Evolutionary conservation across 2,113 vertebrate species (phyloP), one percentile per base, ranked within the genome.

Genomic region (Centropus unirufus): DNA sequence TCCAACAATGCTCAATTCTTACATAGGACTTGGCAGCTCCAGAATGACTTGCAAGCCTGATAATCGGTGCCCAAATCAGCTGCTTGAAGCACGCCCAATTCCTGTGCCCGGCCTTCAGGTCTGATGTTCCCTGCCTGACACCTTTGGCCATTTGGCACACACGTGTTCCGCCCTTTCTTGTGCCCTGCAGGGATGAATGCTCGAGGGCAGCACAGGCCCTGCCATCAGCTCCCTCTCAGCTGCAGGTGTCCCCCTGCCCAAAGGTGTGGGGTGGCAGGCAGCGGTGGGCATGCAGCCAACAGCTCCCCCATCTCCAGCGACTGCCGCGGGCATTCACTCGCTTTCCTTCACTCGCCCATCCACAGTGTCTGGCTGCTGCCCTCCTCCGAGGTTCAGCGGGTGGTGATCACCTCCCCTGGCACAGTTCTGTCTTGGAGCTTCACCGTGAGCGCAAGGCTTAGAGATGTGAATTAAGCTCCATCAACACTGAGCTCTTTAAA

Each of bases 141-240:
- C 49, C 6, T 49, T 49, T 57, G 49, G 64, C 72, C 51, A 47
- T 3, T 26, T 0, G 1, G 1, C 47, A 39, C 21, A 32, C 0
- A 7, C 5, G 2, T 2, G 13, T 10, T 20, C 49, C 57, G 79
- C 49, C 40, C 34, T 30, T 34, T 9, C 55, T 14, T 14, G 13
- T 30, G 63, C 63, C 34, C 63, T 27, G 34, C 47, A 26, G 57
- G 49, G 40, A 18, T 4, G 8, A 32, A 55, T 6, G 30, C 42
- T 44, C 1, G 0, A 44, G 52, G 44, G 39, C 5, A 30, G 49
- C 72, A 22, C 40, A 26, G 63, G 24, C 62, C 40, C 63, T 40
- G 23, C 54, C 16, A 4, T 14, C 19, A 15, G 66, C 32, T n/a
- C 32, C 44, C 66, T 52, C 44, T 30, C 27, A 10, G 67, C 42